A percentile compares a stretch with the other conserved stretches of the same genome.
phyloP scores from a whole-genome alignment of 2,888 invertebrate species.

The Eristalis arbustorum region DNA sequence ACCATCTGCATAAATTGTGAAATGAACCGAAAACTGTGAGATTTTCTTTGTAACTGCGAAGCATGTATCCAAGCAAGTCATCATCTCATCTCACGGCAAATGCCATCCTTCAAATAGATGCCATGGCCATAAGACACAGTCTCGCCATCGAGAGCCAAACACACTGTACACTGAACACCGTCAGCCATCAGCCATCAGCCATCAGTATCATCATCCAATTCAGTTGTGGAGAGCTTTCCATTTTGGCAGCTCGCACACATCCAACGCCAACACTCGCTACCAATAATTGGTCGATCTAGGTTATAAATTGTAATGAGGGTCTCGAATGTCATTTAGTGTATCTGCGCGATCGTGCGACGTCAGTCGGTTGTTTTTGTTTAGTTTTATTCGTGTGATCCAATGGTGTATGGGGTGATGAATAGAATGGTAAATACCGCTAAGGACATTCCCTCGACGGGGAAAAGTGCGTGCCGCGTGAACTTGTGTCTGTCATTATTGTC shows the following conservation, averaged over 20 bases:
- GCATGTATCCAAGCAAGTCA: conserved; percentile 17
- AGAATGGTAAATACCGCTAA: conserved; percentile 35
- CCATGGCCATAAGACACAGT: conserved; percentile 47
- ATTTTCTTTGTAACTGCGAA: conserved; percentile 29
- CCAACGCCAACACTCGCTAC: conserved; percentile 1
- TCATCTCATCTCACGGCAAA: conserved; percentile 26
- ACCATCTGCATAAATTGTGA: conserved; percentile 31
- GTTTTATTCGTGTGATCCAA: conserved; percentile 23
- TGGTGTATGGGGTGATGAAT: conserved; percentile 43
- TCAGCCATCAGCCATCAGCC: too few species aligned
- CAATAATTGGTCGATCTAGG: conserved; percentile 31
- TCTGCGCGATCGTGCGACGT: conserved; percentile 42
- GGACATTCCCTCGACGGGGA: neutral
- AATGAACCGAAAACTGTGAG: conserved; percentile 5
- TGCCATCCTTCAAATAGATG: conserved; percentile 60
- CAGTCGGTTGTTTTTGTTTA: conserved; percentile 21
- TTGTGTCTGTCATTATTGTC: conserved; percentile 3
- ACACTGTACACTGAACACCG: too few species aligned
- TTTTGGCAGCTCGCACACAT: conserved; percentile 14
- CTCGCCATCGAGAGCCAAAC: neutral
- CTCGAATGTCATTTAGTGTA: conserved; percentile 39
- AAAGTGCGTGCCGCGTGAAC: conserved; percentile 25
- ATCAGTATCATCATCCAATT: neutral
- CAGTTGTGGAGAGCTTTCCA: conserved; percentile 31
- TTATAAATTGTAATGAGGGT: conserved; percentile 56